phyloP scores from a whole-genome alignment of 2,888 invertebrate genomes.

The Stenotaenia linearis region DNA sequence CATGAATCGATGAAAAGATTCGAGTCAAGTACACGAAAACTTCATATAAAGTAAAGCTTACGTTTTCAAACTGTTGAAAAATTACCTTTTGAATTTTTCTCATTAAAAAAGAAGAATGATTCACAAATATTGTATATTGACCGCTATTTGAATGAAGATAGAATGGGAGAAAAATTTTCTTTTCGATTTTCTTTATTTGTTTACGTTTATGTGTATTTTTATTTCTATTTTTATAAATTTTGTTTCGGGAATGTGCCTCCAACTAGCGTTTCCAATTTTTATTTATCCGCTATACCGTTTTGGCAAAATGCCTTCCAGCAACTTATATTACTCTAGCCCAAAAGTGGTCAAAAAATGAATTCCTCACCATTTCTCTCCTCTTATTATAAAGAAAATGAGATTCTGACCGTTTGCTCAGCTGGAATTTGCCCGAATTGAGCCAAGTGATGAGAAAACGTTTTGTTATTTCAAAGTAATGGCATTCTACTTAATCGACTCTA shows the following conservation, averaged over 20 bases:
- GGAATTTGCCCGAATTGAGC: background rate
- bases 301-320: background rate
- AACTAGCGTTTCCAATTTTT: background rate
- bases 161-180: background rate
- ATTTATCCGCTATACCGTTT: background rate
- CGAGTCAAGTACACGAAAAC: background rate
- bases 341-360: background rate
- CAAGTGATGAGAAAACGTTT: background rate
- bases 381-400: background rate
- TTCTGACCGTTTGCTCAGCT: background rate
- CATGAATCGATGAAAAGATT: background rate
- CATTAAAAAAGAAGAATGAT: background rate
- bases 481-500: background rate
- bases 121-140: no score
- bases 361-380: background rate
- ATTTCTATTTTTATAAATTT: background rate
- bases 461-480: background rate
- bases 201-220: background rate
- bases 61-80: background rate
- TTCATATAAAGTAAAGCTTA: background rate
- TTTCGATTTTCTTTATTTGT: background rate
- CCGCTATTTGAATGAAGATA: background rate
- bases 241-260: background rate
- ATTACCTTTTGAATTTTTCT: background rate
- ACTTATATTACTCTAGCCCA: background rate